Evolutionary conservation across 2,888 invertebrate species (phyloP).

Genomic region (Bembecia ichneumoniformis): DNA sequence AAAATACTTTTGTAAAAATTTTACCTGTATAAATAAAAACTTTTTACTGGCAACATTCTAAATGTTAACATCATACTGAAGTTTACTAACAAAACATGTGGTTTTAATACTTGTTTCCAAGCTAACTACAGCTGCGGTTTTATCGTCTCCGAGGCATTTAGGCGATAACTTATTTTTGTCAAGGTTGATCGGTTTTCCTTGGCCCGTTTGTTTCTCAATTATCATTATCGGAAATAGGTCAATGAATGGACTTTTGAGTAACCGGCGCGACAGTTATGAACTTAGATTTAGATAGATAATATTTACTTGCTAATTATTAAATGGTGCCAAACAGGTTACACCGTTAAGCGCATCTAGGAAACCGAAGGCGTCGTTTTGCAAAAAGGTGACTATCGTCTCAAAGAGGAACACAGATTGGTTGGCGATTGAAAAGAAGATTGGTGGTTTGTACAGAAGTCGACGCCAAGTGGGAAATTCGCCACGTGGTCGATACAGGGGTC

Average conservation of each 20-base stretch:
- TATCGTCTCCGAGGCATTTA: constrained; percentile 18
- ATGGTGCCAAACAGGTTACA: constrained; percentile 26
- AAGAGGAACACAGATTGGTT: neutral
- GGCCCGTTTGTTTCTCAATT: constrained; percentile 48
- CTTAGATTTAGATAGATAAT: neutral
- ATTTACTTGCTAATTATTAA: neutral
- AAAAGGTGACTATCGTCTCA: constrained; percentile 6
- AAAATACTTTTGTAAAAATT: no score
- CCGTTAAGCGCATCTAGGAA: constrained; percentile 13
- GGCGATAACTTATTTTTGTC: constrained; percentile 41
- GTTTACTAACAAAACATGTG: no score
- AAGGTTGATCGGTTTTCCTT: constrained; percentile 44
- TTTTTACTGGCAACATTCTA: no score
- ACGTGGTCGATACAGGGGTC: constrained; percentile 76
- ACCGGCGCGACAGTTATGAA: neutral
- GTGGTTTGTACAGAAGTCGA: constrained; percentile 22
- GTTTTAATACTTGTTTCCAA: neutral
- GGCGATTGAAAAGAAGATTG: constrained; percentile 5
- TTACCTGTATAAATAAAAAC: no score
- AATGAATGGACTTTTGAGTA: constrained; percentile 11
- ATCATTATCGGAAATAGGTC: constrained; percentile 31
- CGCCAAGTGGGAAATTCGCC: constrained; percentile 29
- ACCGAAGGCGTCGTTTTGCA: constrained; percentile 26
- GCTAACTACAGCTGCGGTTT: constrained; percentile 7
- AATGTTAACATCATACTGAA: no score